Conservation (phyloP, 1,140 invertebrate species). For the Macrobrachium nipponense region DNA sequence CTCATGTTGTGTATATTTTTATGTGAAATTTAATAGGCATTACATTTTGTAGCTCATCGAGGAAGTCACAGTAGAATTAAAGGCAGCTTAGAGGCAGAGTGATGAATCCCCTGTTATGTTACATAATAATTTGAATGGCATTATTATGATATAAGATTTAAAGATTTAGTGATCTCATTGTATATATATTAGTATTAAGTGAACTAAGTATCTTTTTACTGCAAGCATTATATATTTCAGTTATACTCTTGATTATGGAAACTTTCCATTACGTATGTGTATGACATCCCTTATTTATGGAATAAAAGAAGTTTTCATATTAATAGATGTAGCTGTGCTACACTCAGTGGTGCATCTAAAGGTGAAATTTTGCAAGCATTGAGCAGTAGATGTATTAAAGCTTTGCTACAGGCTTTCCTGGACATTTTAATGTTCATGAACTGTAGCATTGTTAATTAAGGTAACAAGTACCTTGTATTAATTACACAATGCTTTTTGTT, state of each 20-base stretch:
- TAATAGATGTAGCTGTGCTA: too few relatives aligned
- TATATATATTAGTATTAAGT: conserved; percentile 48
- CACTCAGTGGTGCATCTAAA: too few relatives aligned
- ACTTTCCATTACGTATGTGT: too few relatives aligned
- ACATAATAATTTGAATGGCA: conserved; percentile 47
- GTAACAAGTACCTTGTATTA: conserved; percentile 19
- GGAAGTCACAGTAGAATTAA: conserved; percentile 16
- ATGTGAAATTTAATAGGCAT: not conserved
- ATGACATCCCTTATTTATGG: too few relatives aligned
- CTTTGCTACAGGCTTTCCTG: too few relatives aligned
- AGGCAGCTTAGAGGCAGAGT: conserved; percentile 42
- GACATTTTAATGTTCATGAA: too few relatives aligned
- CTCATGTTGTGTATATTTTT: not conserved
- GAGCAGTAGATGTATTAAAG: too few relatives aligned
- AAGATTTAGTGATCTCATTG: conserved; percentile 52
- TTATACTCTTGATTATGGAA: too few relatives aligned
- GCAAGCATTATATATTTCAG: not conserved
- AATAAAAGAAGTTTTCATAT: too few relatives aligned
- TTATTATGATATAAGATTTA: conserved; percentile 49
- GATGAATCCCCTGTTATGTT: conserved; percentile 45
- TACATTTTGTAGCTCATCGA: too few relatives aligned
- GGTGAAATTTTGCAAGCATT: too few relatives aligned
- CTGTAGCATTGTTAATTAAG: not conserved
- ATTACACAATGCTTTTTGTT: conserved; percentile 37
- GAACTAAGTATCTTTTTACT: conserved; percentile 42